These are phyloP conservation scores for Loxodonta africana DNA, from an alignment of 2,113 vertebrate species.

Conservation along the genomic window DNA sequence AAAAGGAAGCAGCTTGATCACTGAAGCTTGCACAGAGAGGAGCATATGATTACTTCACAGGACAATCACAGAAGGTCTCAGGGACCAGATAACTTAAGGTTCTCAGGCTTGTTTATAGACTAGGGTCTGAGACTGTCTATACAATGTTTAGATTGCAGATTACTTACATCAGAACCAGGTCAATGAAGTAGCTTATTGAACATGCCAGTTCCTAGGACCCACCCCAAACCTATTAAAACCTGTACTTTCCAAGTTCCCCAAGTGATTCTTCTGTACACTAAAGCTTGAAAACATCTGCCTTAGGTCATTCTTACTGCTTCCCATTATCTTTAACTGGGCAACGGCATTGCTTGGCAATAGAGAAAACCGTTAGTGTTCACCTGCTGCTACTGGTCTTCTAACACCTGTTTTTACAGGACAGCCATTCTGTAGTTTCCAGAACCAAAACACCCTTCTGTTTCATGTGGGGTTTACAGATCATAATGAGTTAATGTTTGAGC, in stretches of 20 bases:
- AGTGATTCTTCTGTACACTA: not conserved
- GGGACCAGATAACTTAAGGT: not conserved
- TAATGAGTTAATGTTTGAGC: not conserved
- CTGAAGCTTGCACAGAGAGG: not conserved
- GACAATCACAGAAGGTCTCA: not conserved
- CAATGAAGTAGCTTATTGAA: not conserved
- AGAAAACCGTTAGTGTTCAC: constrained; percentile 23
- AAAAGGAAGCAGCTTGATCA: not conserved
- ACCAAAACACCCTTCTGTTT: constrained; percentile 10
- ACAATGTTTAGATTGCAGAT: not conserved
- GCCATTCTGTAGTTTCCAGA: not conserved
- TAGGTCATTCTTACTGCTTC: not conserved
- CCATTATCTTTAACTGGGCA: not conserved
- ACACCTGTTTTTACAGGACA: constrained; percentile 35
- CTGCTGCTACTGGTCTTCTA: not conserved
- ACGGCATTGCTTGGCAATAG: not conserved
- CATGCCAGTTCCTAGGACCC: not conserved
- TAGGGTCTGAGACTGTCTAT: not conserved
- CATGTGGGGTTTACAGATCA: not conserved
- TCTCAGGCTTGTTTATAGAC: not conserved
- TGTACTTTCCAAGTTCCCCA: not conserved
- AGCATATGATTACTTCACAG: not conserved
- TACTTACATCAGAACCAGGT: not conserved
- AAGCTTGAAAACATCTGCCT: not conserved
- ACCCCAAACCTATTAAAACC: not conserved